These are phyloP conservation scores for Bombus soroeensis DNA, from an alignment of 1,140 invertebrate species.

Conservation along the genomic window DNA sequence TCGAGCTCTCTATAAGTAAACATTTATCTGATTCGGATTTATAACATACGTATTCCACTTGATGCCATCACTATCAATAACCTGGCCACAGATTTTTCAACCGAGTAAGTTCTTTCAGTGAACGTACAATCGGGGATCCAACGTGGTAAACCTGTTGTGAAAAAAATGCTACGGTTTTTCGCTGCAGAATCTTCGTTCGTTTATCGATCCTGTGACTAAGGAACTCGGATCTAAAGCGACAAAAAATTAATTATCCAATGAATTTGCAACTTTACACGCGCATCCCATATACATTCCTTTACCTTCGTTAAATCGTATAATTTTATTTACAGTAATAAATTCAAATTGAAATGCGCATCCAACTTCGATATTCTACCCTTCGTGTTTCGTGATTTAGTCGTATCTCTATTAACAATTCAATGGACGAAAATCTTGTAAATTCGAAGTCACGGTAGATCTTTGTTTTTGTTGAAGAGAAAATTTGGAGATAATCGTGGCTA, in stretches of 20 bases:
- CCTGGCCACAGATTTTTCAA: conserved; percentile 28
- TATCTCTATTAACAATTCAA: no score
- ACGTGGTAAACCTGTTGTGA: not conserved
- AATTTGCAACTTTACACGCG: not conserved
- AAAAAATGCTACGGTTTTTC: not conserved
- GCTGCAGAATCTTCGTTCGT: not conserved
- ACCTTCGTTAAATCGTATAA: not conserved
- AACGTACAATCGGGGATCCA: no score
- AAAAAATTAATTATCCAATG: not conserved
- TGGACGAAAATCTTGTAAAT: no score
- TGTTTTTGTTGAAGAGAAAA: no score
- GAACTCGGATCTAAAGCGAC: not conserved
- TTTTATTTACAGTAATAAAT: not conserved
- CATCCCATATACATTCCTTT: not conserved
- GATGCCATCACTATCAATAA: conserved; percentile 52
- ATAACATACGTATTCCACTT: no score
- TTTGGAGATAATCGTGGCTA: no score
- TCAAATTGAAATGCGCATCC: not conserved
- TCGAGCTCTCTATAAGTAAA: no score
- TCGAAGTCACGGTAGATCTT: no score
- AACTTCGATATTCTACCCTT: no score
- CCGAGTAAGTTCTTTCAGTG: not conserved
- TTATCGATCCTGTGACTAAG: not conserved
- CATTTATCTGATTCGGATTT: no score
- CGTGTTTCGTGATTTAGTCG: no score